Evolutionary conservation across 1,140 invertebrate species (phyloP).

Genomic region (Aphidius ervi): DNA sequence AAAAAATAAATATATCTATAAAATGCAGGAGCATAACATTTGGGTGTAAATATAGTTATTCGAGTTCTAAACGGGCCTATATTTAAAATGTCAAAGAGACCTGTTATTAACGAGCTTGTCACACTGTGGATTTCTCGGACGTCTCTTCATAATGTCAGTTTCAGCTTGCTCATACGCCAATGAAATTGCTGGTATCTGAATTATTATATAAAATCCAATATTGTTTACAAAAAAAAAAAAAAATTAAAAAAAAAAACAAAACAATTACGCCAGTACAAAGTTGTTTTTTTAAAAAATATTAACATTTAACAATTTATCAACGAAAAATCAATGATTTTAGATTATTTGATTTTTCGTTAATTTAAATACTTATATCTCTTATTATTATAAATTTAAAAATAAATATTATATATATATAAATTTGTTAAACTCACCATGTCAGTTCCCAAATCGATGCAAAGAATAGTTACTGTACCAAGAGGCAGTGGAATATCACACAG

Average conservation of each 20-base stretch:
- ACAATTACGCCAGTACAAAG: not conserved
- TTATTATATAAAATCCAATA: constrained; percentile 20
- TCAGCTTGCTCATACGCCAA: constrained; percentile 97
- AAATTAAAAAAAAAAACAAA: not conserved
- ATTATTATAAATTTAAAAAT: not conserved
- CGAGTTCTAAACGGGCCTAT: constrained; percentile 19
- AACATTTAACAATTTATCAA: not conserved
- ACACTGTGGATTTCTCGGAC: constrained; percentile 87
- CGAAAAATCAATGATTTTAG: not conserved
- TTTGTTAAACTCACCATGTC: constrained; percentile 85
- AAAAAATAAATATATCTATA: not conserved
- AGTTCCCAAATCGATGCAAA: constrained; percentile 99
- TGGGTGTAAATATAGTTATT: not conserved
- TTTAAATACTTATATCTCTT: not conserved
- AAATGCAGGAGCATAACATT: constrained; percentile 14
- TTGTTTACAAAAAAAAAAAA: constrained; percentile 12
- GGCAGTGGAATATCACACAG: constrained; percentile 95
- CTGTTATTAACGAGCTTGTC: constrained; percentile 99
- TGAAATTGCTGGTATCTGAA: constrained; percentile 94
- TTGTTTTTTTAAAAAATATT: not conserved
- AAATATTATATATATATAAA: not conserved
- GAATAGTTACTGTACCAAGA: constrained; percentile 96
- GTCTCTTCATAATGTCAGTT: constrained; percentile 99
- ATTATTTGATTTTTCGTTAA: too few species aligned
- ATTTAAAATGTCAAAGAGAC: constrained; percentile 57